A percentile compares a stretch with the other conserved stretches of the same genome.
Conservation (phyloP, 1,140 invertebrate genomes). For the Drosophila arawakana region DNA sequence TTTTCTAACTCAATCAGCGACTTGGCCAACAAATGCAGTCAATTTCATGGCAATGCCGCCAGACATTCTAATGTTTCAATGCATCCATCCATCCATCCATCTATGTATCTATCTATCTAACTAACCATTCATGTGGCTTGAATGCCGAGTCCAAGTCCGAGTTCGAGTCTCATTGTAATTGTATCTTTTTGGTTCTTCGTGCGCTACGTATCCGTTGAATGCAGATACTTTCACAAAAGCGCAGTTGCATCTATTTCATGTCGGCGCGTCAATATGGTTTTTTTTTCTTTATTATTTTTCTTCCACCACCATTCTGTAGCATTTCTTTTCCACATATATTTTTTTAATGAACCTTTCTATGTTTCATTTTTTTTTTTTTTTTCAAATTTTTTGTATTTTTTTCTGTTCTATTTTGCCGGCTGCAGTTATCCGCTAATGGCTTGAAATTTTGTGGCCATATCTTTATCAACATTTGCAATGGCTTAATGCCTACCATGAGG, state of each 20-base stretch:
- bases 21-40: conserved; percentile 72
- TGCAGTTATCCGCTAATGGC: conserved; percentile 27
- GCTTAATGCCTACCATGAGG: conserved; percentile 41
- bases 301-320: conserved; percentile 16
- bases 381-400: neutral
- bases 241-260: conserved; percentile 67
- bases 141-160: conserved; percentile 40
- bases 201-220: conserved; percentile 32
- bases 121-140: conserved; percentile 42
- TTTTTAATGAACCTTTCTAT: conserved; percentile 24
- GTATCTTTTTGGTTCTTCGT: conserved; percentile 68
- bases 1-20: conserved; percentile 17
- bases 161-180: conserved; percentile 53
- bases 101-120: neutral
- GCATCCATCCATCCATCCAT: no score
- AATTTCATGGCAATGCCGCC: conserved; percentile 68
- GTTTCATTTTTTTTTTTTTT: neutral
- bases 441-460: conserved; percentile 32
- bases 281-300: conserved; percentile 31
- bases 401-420: conserved; percentile 16
- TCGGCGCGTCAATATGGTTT: conserved; percentile 46
- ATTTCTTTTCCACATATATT: conserved; percentile 22
- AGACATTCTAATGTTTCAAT: conserved; percentile 66
- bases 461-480: conserved; percentile 55
- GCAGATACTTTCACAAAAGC: conserved; percentile 69